These are phyloP conservation scores for Rhopalosiphum nymphaeae DNA, from an alignment of 2,888 invertebrate genomes.

Conservation along the genomic window DNA sequence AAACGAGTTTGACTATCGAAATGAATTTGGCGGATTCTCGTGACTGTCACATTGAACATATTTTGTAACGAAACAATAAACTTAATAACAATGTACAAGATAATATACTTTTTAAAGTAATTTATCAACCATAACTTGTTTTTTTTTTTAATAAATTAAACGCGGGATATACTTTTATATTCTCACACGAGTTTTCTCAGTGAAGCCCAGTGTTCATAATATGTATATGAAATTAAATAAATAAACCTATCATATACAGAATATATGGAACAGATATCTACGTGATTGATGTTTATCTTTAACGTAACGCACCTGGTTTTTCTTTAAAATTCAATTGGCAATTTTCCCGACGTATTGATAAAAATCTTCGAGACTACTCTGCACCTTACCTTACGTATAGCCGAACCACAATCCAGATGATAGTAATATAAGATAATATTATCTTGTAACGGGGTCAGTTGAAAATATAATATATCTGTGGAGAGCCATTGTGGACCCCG, in stretches of 20 bases:
- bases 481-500: neutral
- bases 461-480: neutral
- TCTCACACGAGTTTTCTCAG: too few species aligned
- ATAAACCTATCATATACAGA: neutral
- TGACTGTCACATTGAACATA: neutral
- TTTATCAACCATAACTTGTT: neutral
- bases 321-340: neutral
- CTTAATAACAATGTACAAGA: neutral
- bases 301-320: neutral
- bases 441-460: neutral
- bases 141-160: neutral
- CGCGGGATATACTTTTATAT: neutral
- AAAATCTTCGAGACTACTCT: neutral
- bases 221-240: too few species aligned
- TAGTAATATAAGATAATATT: neutral
- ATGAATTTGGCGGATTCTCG: neutral
- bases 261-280: neutral
- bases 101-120: neutral
- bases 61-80: neutral
- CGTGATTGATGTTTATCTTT: neutral
- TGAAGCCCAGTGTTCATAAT: too few species aligned
- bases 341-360: neutral
- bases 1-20: neutral
- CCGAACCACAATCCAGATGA: neutral
- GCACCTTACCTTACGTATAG: neutral